Base-by-base conservation (phyloP, 2,888 invertebrate genomes). In the Tipula confusa region DNA sequence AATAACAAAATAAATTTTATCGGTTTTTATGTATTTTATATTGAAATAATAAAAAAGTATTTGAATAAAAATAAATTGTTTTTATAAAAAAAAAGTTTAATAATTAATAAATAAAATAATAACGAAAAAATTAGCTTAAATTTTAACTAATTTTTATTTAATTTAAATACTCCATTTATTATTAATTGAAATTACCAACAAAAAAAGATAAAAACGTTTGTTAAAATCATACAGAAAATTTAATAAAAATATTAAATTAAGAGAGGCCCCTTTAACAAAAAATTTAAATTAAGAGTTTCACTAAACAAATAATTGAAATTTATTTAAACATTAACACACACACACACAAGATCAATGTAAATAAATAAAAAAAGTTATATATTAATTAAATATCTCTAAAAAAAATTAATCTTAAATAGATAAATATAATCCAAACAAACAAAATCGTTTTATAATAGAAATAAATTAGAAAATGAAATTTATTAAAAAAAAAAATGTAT, bases 1-100 rank as follows among this genome's bases (percentile, higher is more conserved):
- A 64, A 64, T 64, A 64, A 64, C 64, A 80, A 80, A 29, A 29
- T n/a, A 80, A 29, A 29, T n/a, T 80, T 80, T 80, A 80, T 80
- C 80, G 80, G 80, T 80, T 80, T 80, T 80, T 80, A 80, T 80
- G 80, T 80, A 80, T 80, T 80, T 80, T 64, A 64, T 64, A 64
- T 64, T 80, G 29, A 80, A 80, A 80, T 29, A 80, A 31, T 80
- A 80, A 29, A 80, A 80, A 80, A 29, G 29, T 80, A 80, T 80
- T 80, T 29, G 31, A 80, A 80, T 80, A 80, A 29, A 29, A 80
- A 80, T 31, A 80, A 29, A 31, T 29, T 80, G 29, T 80, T 80
- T 80, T 29, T 80, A 80, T 31, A 80, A 29, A 29, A 28, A n/a
- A 64, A 28, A 79, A 79, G 28, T 79, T 79, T n/a, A 79, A n/a